phyloP scores from a whole-genome alignment of 1,140 invertebrate species.

The Drosophila subobscura region DNA sequence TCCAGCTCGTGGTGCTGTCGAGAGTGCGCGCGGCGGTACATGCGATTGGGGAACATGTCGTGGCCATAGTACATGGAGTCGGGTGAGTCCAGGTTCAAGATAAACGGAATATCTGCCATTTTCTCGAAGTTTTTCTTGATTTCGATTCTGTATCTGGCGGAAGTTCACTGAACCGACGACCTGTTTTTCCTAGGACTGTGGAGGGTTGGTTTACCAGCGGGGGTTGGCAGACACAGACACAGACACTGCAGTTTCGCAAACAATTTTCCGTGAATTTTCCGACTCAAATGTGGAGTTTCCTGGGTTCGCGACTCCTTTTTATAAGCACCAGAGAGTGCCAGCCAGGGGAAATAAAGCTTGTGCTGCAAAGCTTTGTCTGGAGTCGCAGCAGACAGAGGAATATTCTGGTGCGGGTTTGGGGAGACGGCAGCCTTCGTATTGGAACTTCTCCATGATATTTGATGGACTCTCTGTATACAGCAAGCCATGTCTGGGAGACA shows the following conservation, averaged over 20 bases:
- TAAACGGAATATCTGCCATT: conserved; percentile 77
- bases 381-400: conserved; percentile 42
- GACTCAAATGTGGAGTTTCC: conserved; percentile 63
- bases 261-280: conserved; percentile 49
- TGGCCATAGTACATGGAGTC: conserved; percentile 77
- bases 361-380: conserved; percentile 28
- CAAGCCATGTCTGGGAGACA: conserved; percentile 15
- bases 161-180: conserved; percentile 70
- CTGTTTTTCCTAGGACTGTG: conserved; percentile 39
- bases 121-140: conserved; percentile 29
- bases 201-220: conserved; percentile 53
- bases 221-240: too few relatives aligned
- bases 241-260: conserved; percentile 6
- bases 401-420: conserved; percentile 44
- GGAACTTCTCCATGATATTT: neutral
- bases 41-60: conserved; percentile 75
- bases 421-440: conserved; percentile 33
- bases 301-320: conserved; percentile 37
- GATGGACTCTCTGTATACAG: conserved; percentile 2
- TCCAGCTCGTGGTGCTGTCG: conserved; percentile 70
- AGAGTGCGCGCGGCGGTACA: conserved; percentile 67
- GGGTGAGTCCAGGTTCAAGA: conserved; percentile 70
- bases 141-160: conserved; percentile 62
- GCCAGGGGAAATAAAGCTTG: conserved; percentile 36
- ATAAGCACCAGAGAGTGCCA: conserved; percentile 21